Percentiles rank a stretch among this genome's conserved stretches.
Evolutionary conservation across 1,140 invertebrate species (phyloP).

Genomic region (Drosophila tristis): DNA sequence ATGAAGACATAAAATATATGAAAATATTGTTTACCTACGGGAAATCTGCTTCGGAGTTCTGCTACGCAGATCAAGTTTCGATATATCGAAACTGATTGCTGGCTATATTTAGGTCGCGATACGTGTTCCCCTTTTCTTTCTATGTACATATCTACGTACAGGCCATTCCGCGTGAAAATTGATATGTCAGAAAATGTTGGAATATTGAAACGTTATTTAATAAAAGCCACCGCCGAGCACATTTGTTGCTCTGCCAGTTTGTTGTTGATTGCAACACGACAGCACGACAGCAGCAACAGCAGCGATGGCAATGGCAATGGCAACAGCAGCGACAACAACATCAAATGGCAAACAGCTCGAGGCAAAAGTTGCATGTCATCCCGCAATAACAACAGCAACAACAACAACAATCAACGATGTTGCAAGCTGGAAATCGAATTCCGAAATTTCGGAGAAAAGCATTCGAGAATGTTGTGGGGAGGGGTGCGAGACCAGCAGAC

Average conservation of each 20-base stretch:
- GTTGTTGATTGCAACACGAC: conserved; percentile 61
- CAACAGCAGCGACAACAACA: conserved; percentile 59
- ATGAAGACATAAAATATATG: neutral
- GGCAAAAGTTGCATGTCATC: conserved; percentile 77
- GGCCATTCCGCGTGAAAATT: conserved; percentile 65
- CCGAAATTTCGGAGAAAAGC: conserved; percentile 52
- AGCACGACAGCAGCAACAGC: conserved; percentile 49
- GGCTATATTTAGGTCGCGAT: too few relatives aligned
- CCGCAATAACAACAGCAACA: conserved; percentile 24
- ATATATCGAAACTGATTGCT: too few relatives aligned
- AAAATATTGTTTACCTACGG: neutral
- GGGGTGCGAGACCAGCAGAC: conserved; percentile 27
- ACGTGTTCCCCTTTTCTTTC: neutral
- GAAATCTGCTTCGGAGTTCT: too few relatives aligned
- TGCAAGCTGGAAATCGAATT: conserved; percentile 74
- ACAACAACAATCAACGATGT: conserved; percentile 68
- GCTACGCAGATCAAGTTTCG: too few relatives aligned
- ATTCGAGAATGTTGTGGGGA: neutral
- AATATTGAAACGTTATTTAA: conserved; percentile 82
- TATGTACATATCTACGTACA: conserved; percentile 32
- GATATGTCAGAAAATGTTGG: conserved; percentile 79
- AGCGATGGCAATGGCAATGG: conserved; percentile 31
- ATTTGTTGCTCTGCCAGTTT: conserved; percentile 54
- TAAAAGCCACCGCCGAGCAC: conserved; percentile 53
- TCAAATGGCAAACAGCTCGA: conserved; percentile 42